Conservation (phyloP, 2,113 vertebrate genomes). For the Daubentonia madagascariensis region DNA sequence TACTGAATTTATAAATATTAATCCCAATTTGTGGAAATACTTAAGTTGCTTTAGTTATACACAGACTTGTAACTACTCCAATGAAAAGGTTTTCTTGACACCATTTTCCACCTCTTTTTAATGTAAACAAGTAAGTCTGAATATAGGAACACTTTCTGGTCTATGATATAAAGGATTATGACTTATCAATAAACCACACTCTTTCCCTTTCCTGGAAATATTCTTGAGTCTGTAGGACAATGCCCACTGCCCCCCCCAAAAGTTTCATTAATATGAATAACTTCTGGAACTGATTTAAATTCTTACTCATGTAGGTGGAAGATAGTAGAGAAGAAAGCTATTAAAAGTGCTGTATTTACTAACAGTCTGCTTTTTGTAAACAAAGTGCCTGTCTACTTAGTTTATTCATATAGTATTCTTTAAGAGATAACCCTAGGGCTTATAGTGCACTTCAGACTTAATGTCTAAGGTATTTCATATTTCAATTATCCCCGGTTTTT, state of each 20-base stretch:
- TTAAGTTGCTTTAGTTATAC: background rate
- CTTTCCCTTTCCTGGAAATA: background rate
- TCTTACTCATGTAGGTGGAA: background rate
- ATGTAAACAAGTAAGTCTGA: background rate
- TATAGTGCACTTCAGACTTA: background rate
- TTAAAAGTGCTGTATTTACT: background rate
- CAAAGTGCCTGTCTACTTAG: background rate
- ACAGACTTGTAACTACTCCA: background rate
- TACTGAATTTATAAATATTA: background rate
- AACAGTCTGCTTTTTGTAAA: background rate
- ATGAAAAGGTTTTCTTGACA: background rate
- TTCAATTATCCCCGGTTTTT: background rate
- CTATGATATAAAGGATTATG: background rate
- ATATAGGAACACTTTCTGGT: background rate
- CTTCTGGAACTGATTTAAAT: conserved; percentile 7
- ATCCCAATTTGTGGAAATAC: background rate
- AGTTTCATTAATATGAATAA: background rate
- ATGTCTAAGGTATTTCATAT: background rate
- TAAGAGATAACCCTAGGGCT: background rate
- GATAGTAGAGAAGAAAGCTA: background rate
- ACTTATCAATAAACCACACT: background rate
- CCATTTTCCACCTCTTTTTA: background rate
- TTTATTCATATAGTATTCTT: background rate
- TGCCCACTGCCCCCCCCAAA: too few species aligned
- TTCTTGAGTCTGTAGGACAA: background rate